Conservation (phyloP, 2,888 invertebrate genomes). For the Onthophagus sagittarius region DNA sequence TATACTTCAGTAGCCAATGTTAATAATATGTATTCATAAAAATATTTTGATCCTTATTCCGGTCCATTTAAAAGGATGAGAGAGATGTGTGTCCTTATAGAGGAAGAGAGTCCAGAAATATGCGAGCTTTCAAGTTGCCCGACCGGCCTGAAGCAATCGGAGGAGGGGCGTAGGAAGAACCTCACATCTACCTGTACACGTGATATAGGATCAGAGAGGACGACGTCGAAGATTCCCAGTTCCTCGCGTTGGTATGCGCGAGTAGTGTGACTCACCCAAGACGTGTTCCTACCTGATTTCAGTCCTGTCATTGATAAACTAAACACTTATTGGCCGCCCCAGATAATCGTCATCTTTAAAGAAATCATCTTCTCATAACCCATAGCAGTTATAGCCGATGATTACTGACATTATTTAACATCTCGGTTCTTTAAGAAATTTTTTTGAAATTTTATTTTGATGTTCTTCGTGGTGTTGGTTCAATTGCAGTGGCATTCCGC, state of each 20-base stretch:
- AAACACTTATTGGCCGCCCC: neutral
- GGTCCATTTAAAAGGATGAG: neutral
- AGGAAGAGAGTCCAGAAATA: constrained; percentile 26
- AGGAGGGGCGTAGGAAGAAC: constrained; percentile 4
- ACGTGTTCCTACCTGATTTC: constrained; percentile 5
- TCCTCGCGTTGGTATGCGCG: constrained; percentile 1
- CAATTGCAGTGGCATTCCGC: neutral
- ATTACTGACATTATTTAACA: neutral
- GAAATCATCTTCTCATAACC: neutral
- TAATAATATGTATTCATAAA: neutral
- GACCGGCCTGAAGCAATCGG: constrained; percentile 11
- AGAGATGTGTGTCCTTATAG: neutral
- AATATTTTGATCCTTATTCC: neutral
- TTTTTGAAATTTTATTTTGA: neutral
- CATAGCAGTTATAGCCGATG: neutral
- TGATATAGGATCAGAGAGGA: constrained; percentile 11
- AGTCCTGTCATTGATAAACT: neutral
- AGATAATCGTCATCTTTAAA: neutral
- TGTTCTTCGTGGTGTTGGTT: neutral
- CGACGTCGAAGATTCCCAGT: constrained; percentile 2
- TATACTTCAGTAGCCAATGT: no score
- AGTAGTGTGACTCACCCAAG: constrained; percentile 13
- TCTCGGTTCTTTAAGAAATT: neutral
- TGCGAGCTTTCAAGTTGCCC: constrained; percentile 29
- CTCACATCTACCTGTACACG: constrained; percentile 9